phyloP scores from a whole-genome alignment of 2,113 vertebrate species.

The Sphyrna mokarran region DNA sequence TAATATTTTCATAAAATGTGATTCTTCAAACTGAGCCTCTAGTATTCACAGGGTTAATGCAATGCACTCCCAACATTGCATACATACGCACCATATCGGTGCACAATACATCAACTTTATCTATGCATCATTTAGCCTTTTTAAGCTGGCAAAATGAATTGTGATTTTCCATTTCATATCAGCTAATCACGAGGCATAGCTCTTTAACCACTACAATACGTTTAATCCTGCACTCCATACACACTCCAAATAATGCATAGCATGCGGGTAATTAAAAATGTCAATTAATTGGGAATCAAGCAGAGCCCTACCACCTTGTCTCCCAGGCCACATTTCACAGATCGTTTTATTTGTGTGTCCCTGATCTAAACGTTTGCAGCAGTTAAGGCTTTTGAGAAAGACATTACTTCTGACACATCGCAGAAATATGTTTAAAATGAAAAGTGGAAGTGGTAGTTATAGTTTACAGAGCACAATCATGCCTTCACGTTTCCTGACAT shows the following conservation, averaged over 20 bases:
- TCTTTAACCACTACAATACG: constrained; percentile 31
- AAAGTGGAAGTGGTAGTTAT: neutral
- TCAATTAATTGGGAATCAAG: constrained; percentile 36
- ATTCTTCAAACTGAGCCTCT: neutral
- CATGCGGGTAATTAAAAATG: constrained; percentile 34
- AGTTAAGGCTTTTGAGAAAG: constrained; percentile 7
- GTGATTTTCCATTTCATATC: constrained; percentile 33
- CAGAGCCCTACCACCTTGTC: constrained; percentile 23
- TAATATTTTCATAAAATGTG: neutral
- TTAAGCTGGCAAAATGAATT: constrained; percentile 33
- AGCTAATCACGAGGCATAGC: constrained; percentile 30
- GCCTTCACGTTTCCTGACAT: neutral
- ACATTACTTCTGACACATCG: constrained; percentile 20
- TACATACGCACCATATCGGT: constrained; percentile 1
- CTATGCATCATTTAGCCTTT: constrained; percentile 34
- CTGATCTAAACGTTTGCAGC: constrained; percentile 1
- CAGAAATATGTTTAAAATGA: constrained; percentile 10
- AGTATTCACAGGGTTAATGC: constrained; percentile 10
- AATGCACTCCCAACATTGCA: neutral
- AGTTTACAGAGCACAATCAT: neutral
- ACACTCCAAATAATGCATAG: constrained; percentile 35
- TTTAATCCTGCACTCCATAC: constrained; percentile 10
- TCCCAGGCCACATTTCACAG: constrained; percentile 33
- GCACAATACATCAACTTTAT: constrained; percentile 27
- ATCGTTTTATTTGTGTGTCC: constrained; percentile 22